Base-by-base conservation (phyloP, 2,888 invertebrate genomes). In the Lottia gigantea region DNA sequence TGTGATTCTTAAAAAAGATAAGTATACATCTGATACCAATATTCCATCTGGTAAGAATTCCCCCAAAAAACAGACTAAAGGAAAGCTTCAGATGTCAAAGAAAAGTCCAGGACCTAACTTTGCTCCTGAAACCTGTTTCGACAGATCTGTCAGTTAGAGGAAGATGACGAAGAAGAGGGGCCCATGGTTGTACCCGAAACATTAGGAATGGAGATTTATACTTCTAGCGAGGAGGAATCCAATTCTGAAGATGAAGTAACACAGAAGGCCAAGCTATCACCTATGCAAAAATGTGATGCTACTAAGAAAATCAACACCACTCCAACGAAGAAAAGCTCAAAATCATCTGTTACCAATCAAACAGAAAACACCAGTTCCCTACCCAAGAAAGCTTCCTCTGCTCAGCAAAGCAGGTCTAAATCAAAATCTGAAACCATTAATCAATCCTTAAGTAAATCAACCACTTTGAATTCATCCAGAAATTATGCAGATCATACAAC, bases 81-180 rank as follows among this genome's bases (percentile, higher is more conserved):
- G 16, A 74, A 74, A 15, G 76, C 76, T 31, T 76, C 79, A 26
- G 76, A 76, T 75, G 71, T 69, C 40, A 62, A 66, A 47, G 65
- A 65, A 31, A 46, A 46, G n/a, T 46, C 46, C 65, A 65, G 45
- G 61, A 61, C 55, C 25, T 49, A 40, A 40, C 40, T 61, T 40
- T 55, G 49, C 40, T 55, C 55, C 55, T 61, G 55, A 12, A 61
- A 67, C 55, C 16, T 49, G 67, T 14, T 67, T 61, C 15, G 16
- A 26, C 26, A 31, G 49, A 26, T 31, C 49, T 11, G 23, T 15
- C 40, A 55, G n/a, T 19, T 31, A n/a, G 61, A 31, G n/a, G 26
- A 16, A 31, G 68, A 72, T 64, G 49, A 64, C 12, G 67, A 72
- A 62, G 45, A 62, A 19, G 16, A 49, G 8, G 63, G 46, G 0